Base-by-base conservation (phyloP, 1,140 invertebrate genomes). In the Drosophila asahinai region DNA sequence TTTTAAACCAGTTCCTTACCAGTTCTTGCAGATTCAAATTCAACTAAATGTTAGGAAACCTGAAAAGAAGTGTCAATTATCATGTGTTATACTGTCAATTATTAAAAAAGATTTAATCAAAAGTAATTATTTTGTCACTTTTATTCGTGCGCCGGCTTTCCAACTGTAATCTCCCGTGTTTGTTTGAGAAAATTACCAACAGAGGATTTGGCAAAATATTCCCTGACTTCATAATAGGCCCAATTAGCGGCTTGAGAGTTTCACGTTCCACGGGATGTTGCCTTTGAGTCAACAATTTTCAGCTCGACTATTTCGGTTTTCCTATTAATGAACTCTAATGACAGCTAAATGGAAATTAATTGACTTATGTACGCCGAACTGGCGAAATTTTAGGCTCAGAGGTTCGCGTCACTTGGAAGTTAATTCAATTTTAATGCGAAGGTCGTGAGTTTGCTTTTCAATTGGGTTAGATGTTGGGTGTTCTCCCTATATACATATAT, bases 341-440 rank as follows among this genome's bases (percentile, higher is more conserved):
- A 66, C 48, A 65, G 58, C 76, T 87, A 87, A 87, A 72, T 68
- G 59, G 38, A 64, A 64, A 87, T 87, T 83, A 87, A 83, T 87
- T 83, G 83, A 65, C 57, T 63, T 45, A 57, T 59, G 42, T 62
- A 68, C 49, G 74, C 40, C 30, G 43, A 54, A 48, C 38, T 49
- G 43, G 64, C 15, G n/a, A 49, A 49, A 51, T 58, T 77, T 67
- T 62, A 38, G 57, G 57, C 17, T 30, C 49, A 43, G 8, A 33
- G 2, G 27, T n/a, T 30, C 47, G 48, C 59, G 54, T 76, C 77
- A 62, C 58, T 49, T 33, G 27, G 25, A 54, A 79, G 55, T 81
- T 70, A 70, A 77, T 73, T 78, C 3, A 81, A 66, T 59, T 74
- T 64, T 78, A 66, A 70, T 67, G 63, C 59, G 55, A 66, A 58